Evolutionary conservation across 2,797 vertebrate genomes (phyloP).

Genomic region (Sebastes oblongus): DNA sequence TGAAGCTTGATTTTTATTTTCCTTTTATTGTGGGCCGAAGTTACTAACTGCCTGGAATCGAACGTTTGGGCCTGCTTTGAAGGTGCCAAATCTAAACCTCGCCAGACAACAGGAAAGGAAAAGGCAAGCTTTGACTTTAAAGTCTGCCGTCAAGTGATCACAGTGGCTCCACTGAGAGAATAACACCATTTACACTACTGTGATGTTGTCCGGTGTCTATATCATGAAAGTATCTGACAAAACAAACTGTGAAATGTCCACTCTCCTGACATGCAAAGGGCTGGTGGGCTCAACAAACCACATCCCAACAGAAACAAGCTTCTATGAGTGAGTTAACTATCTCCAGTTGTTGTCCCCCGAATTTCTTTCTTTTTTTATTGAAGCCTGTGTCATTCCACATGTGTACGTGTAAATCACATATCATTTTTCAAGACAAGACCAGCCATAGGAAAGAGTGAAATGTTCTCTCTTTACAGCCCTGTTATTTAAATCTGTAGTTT

Average conservation of each 20-base stretch:
- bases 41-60: slow-evolving; percentile 58
- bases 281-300: slow-evolving; percentile 16
- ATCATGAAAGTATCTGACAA: slow-evolving; percentile 50
- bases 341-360: slow-evolving; percentile 47
- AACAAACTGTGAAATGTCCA: slow-evolving; percentile 69
- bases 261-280: slow-evolving; percentile 29
- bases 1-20: slow-evolving; percentile 73
- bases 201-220: slow-evolving; percentile 60
- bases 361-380: slow-evolving; percentile 50
- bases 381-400: slow-evolving; percentile 56
- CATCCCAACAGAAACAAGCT: slow-evolving; percentile 15
- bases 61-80: slow-evolving; percentile 19
- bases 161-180: slow-evolving; percentile 57
- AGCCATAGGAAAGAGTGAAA: slow-evolving; percentile 51
- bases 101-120: slow-evolving; percentile 34
- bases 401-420: slow-evolving; percentile 59
- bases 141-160: slow-evolving; percentile 52
- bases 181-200: slow-evolving; percentile 64
- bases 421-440: slow-evolving; percentile 43
- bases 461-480: slow-evolving; percentile 10
- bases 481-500: slow-evolving; percentile 32
- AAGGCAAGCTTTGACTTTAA: slow-evolving; percentile 40
- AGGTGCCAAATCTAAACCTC: slow-evolving; percentile 36
- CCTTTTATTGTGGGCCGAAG: slow-evolving; percentile 56
- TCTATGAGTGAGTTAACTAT: slow-evolving; percentile 10